Base-by-base conservation (phyloP, 2,888 invertebrate species). In the Drosophila austrosaltans region DNA sequence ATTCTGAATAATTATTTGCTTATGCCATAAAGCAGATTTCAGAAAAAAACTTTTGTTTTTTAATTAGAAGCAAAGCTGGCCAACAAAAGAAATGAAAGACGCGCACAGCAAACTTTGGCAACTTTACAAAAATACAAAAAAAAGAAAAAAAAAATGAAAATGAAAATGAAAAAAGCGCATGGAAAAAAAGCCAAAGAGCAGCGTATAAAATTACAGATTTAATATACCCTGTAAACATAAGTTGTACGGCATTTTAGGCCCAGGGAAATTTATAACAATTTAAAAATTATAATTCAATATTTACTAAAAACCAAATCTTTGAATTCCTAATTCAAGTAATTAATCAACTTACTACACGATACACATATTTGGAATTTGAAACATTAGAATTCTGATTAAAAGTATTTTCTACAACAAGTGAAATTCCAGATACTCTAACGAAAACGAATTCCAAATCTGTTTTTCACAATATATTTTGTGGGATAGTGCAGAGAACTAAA, bases 11-110 rank as follows among this genome's bases (percentile, higher is more conserved):
- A 84, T 82, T 86, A 84, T 82, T 86, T 82, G 77, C 81, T 78
- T 86, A 88, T 82, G 75, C 86, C 79, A 84, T 84, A 84, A 84
- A 88, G 86, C 69, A 88, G 84, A 84, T 84, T 84, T 48, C 48
- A 48, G 48, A 48, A 84, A 88, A 88, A 84, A 84, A 84, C 88
- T 84, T 84, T 84, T 83, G 82, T 82, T 84, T 84, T 48, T 86
- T 88, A 84, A 84, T 84, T 88, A 84, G 84, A 81, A 79, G 72
- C 75, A 79, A 56, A 54, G 73, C 66, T 72, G 57, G 76, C 78
- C 72, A 78, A 82, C 72, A 87, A 79, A 87, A 82, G 82, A 82
- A 67, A 76, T 66, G 67, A 73, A 53, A 20, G 53, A 22, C 53
- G 53, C 62, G n/a, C 53, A 59, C 63, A 69, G 53, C 63, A 53